Evolutionary conservation across 2,888 invertebrate genomes (phyloP), one percentile per base, ranked within the genome.

Genomic region (Lycia hirtaria): DNA sequence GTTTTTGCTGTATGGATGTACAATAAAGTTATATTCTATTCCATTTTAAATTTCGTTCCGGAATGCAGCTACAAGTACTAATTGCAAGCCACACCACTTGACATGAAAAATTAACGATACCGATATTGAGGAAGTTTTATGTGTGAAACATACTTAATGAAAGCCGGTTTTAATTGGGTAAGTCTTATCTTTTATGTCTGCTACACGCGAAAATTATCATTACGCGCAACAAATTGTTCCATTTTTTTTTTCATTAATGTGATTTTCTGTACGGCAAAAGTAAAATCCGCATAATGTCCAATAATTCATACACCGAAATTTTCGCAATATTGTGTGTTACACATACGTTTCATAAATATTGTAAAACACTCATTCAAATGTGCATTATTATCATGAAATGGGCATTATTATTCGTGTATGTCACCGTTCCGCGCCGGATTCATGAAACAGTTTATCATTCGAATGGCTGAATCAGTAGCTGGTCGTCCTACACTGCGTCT

Each of bases 11-110:
- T n/a, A n/a, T n/a, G n/a, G n/a, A n/a, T n/a, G n/a, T n/a, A n/a
- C n/a, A n/a, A n/a, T n/a, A n/a, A n/a, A n/a, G n/a, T n/a, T n/a
- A n/a, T n/a, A n/a, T n/a, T n/a, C n/a, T n/a, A n/a, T n/a, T n/a
- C n/a, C n/a, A n/a, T n/a, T n/a, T n/a, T 80, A 76, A 76, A 78
- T 79, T 75, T 71, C 76, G 77, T 75, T 70, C 69, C 69, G 57
- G 64, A 56, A 50, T 62, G 63, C 50, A 63, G 64, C 66, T 64
- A 49, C 43, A 55, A 24, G 24, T 38, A 47, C 30, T 54, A 53
- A 60, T 57, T 60, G 37, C 54, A 22, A 45, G 28, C 19, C 22
- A 52, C 14, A 33, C 22, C 35, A 49, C 43, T 53, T n/a, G 51
- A 52, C 61, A 48, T 41, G 22, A 45, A 7, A 26, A 30, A 40